A percentile compares a stretch with the other conserved stretches of the same genome.
phyloP scores from a whole-genome alignment of 2,797 vertebrate genomes.

The Masticophis lateralis region DNA sequence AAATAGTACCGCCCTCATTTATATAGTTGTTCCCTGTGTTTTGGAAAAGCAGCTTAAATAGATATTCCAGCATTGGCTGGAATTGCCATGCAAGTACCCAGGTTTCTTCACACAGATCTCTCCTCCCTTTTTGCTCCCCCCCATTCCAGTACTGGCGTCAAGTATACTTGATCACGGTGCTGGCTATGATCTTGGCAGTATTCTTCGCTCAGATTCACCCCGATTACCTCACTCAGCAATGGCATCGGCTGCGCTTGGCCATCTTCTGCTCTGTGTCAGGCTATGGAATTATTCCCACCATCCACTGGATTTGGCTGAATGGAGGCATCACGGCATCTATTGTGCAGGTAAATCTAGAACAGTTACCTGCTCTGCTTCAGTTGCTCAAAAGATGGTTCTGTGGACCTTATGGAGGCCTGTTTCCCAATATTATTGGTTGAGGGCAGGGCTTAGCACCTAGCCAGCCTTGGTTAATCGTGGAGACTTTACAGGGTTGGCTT shows the following conservation, averaged over 20 bases:
- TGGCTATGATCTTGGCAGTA: constrained; percentile 91
- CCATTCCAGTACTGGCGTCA: constrained; percentile 89
- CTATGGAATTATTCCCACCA: constrained; percentile 87
- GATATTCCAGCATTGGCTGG: not conserved
- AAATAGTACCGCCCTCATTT: not conserved
- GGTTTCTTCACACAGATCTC: not conserved
- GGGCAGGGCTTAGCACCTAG: not conserved
- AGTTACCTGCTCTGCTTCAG: not conserved
- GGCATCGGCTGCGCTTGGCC: constrained; percentile 86
- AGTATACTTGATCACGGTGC: constrained; percentile 89
- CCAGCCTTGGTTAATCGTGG: not conserved
- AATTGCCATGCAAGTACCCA: not conserved
- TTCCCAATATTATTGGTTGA: not conserved
- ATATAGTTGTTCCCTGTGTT: not conserved
- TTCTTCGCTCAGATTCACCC: constrained; percentile 97
- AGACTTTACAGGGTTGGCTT: not conserved
- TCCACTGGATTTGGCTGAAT: constrained; percentile 93
- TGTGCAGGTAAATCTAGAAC: constrained; percentile 80
- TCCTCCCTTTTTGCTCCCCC: not conserved
- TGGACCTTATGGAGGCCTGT: not conserved
- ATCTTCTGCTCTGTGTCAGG: constrained; percentile 89
- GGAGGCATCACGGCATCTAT: constrained; percentile 84
- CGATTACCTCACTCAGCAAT: constrained; percentile 90
- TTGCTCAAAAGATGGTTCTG: not conserved
- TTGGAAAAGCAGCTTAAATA: not conserved